Evolutionary conservation across 2,113 vertebrate species (phyloP).

Genomic region (Oryzias celebensis): DNA sequence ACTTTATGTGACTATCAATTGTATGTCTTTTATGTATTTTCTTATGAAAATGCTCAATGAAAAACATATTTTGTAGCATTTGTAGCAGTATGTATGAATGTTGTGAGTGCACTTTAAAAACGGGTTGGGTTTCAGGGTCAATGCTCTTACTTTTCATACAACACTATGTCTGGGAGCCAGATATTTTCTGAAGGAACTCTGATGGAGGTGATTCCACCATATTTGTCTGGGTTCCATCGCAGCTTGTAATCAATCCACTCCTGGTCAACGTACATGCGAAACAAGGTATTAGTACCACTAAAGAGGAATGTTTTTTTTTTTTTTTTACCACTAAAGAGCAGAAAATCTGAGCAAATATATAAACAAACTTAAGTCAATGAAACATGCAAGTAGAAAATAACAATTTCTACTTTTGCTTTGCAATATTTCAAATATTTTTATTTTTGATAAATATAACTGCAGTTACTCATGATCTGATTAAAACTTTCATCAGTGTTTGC

Average conservation of each 20-base stretch:
- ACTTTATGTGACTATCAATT: too few relatives aligned
- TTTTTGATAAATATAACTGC: not conserved
- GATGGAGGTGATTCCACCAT: slow-evolving; percentile 89
- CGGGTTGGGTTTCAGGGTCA: too few relatives aligned
- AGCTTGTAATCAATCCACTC: slow-evolving; percentile 94
- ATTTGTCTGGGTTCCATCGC: slow-evolving; percentile 91
- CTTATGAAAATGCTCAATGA: too few relatives aligned
- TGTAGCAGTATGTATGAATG: not conserved
- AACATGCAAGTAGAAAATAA: not conserved
- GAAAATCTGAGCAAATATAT: not conserved
- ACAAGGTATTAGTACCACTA: not conserved
- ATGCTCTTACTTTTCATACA: slow-evolving; percentile 91
- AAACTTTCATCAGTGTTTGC: too few relatives aligned
- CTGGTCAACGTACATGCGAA: slow-evolving; percentile 63
- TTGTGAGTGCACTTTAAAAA: too few relatives aligned
- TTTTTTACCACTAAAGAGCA: not conserved
- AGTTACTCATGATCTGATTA: too few relatives aligned
- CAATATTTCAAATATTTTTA: not conserved
- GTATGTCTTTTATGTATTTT: too few relatives aligned
- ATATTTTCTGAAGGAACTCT: slow-evolving; percentile 93
- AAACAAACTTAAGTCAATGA: not conserved
- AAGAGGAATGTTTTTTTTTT: not conserved
- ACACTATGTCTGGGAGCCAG: slow-evolving; percentile 95
- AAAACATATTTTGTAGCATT: not conserved
- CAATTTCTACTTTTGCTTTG: not conserved